Evolutionary conservation across 2,797 vertebrate species (phyloP).

Genomic region (Darevskia mixta): DNA sequence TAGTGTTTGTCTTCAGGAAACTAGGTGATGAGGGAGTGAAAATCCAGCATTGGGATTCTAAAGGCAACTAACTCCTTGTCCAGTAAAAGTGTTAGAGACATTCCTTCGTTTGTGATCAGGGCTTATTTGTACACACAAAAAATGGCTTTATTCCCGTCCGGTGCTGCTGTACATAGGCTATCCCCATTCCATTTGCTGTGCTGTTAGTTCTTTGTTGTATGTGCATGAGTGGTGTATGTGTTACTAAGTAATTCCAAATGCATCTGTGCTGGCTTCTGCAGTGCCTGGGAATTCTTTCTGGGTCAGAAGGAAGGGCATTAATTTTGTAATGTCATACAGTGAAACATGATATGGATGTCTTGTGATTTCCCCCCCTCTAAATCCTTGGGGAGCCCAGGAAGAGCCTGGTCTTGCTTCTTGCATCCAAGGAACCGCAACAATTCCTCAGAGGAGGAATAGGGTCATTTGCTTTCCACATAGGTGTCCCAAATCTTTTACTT

Average conservation of each 20-base stretch:
- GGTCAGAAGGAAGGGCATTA: background rate
- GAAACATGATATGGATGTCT: background rate
- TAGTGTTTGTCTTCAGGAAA: background rate
- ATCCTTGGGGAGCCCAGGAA: background rate
- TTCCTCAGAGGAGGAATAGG: conserved; percentile 5
- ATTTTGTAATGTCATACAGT: conserved; percentile 15
- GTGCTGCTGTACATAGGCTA: conserved; percentile 17
- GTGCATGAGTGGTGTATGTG: background rate
- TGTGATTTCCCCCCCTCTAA: background rate
- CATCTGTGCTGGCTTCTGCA: conserved; percentile 8
- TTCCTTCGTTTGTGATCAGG: background rate
- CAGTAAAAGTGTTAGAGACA: background rate
- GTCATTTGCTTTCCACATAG: background rate
- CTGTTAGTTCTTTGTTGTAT: conserved; percentile 11
- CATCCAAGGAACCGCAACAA: background rate
- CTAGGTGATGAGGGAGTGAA: background rate
- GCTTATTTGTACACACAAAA: conserved; percentile 6
- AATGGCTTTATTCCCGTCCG: background rate
- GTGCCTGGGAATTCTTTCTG: conserved; percentile 22
- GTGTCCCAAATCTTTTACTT: background rate
- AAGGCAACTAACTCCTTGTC: rapidly evolving
- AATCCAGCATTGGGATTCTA: background rate
- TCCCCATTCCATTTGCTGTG: rapidly evolving
- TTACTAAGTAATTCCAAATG: conserved; percentile 49
- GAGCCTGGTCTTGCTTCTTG: background rate